Base-by-base conservation (phyloP, 2,888 invertebrate species). In the Eutolmus rufibarbis region DNA sequence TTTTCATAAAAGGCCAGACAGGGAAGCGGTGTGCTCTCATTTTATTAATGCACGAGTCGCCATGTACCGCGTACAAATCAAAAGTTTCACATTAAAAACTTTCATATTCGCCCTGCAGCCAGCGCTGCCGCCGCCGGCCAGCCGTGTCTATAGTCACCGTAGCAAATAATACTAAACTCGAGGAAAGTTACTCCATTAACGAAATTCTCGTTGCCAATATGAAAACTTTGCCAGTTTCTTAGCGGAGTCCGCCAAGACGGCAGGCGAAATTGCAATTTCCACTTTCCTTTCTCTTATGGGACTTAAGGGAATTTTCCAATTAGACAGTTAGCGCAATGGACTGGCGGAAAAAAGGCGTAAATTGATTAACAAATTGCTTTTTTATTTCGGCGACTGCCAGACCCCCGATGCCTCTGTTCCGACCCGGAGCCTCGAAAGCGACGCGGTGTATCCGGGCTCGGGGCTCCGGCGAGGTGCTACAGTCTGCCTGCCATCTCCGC, bases 331-430 rank as follows among this genome's bases (percentile, higher is more conserved):
- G 85, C 77, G 88, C 85, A 88, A 87, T 87, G 88, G 88, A 85
- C 78, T 85, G 81, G 81, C 46, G 66, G 74, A 56, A 86, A 87
- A 87, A 82, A 86, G 84, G 74, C 86, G 85, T 88, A 88, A 88
- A 88, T 88, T 87, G 88, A 88, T 88, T 88, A 88, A 88, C 87
- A 88, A 88, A 88, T 88, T 88, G 87, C 82, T 82, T 88, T 88
- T 88, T 88, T 88, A 87, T 88, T 87, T 79, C 74, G 43, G 51
- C 82, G 51, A 66, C 86, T 77, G 43, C 78, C 23, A 82, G 51
- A 84, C 19, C n/a, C 43, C 43, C 14, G 40, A 14, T 28, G 28
- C 40, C 28, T 14, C 40, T 34, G 23, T 14, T 84, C 84, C 34
- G 74, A 57, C 4, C 23, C 43, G 84, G 28, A 34, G 31, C 66